phyloP scores from a whole-genome alignment of 1,140 invertebrate genomes.

The Ridgeia piscesae region DNA sequence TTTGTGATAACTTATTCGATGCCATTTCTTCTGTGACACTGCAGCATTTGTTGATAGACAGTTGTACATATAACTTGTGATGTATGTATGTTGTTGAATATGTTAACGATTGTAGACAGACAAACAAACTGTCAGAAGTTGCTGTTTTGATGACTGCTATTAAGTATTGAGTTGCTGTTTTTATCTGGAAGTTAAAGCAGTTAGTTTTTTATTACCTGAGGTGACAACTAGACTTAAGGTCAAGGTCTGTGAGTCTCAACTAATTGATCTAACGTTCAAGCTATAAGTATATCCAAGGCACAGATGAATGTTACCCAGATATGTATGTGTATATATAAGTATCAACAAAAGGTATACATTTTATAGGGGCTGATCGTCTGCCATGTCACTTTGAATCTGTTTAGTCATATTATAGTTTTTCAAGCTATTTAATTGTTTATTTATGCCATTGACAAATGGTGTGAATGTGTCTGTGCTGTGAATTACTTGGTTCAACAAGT shows the following conservation, averaged over 20 bases:
- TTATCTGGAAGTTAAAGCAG: not conserved
- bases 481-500: not conserved
- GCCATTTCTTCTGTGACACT: not conserved
- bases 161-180: not conserved
- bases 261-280: not conserved
- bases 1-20: not conserved
- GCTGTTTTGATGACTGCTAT: not conserved
- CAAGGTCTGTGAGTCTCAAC: not conserved
- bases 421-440: not conserved
- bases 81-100: not conserved
- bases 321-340: not conserved
- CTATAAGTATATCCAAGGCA: not conserved
- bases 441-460: not conserved
- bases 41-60: conserved; percentile 1
- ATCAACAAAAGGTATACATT: not conserved
- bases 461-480: not conserved
- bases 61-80: not conserved
- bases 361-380: not conserved
- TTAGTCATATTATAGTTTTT: not conserved
- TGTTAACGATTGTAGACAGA: not conserved
- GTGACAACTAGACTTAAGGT: not conserved
- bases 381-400: not conserved
- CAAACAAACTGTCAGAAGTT: too few relatives aligned
- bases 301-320: not conserved
- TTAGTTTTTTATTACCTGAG: not conserved